Percentiles rank a stretch among this genome's conserved stretches.
Evolutionary conservation across 2,797 vertebrate species (phyloP).

Genomic region (Brachymystax lenok): DNA sequence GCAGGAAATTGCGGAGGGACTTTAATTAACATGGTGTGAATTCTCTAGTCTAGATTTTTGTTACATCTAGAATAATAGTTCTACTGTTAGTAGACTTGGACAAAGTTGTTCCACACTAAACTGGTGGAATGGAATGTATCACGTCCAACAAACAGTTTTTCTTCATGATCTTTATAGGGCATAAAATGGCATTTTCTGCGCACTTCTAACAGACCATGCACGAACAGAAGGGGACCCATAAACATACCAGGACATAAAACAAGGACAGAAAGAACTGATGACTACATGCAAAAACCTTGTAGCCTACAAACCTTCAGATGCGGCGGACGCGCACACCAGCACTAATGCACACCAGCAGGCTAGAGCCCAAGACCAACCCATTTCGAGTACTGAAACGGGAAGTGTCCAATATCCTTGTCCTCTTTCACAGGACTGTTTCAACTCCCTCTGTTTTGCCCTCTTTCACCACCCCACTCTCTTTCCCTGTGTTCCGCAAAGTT

Average conservation of each 20-base stretch:
- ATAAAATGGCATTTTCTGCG: not conserved
- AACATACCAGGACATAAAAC: not conserved
- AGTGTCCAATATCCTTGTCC: not conserved
- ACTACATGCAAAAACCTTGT: not conserved
- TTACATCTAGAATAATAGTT: too few species aligned
- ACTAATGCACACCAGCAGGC: constrained; percentile 32
- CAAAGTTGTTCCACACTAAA: not conserved
- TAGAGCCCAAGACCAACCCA: constrained; percentile 43
- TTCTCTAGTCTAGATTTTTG: too few species aligned
- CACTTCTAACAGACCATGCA: not conserved
- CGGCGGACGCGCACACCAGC: constrained; percentile 38
- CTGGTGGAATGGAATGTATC: not conserved
- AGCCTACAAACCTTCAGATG: constrained; percentile 53
- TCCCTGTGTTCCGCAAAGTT: not conserved
- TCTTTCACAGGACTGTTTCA: not conserved
- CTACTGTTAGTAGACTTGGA: not conserved
- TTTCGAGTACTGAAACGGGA: not conserved
- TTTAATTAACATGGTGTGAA: too few species aligned
- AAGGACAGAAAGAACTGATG: not conserved
- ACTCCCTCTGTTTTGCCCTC: not conserved
- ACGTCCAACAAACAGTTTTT: not conserved
- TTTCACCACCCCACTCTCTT: not conserved
- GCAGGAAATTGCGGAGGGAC: too few species aligned
- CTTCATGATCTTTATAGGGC: not conserved
- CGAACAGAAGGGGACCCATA: not conserved